These are phyloP conservation scores for Himalopsyche anomala DNA, from an alignment of 2,888 invertebrate genomes.

Conservation along the genomic window DNA sequence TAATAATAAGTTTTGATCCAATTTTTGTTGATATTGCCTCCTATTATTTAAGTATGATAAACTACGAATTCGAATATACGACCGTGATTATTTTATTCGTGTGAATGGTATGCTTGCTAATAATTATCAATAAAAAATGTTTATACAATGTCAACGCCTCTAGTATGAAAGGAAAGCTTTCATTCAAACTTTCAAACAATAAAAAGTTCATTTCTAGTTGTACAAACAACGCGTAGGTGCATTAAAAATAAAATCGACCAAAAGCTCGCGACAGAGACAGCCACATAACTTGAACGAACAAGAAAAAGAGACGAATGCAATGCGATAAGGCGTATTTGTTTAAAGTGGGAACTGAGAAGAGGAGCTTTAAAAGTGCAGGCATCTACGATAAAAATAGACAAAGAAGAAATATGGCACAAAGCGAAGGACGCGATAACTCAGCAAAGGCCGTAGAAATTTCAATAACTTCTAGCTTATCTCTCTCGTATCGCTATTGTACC, in stretches of 20 bases:
- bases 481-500: neutral
- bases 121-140: too few species aligned
- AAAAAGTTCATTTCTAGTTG: neutral
- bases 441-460: slow-evolving; percentile 44
- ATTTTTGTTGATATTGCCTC: too few species aligned
- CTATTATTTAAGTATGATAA: too few species aligned
- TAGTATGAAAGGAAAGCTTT: neutral
- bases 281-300: neutral
- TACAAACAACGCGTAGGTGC: slow-evolving; percentile 20
- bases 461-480: neutral
- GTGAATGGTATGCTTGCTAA: too few species aligned
- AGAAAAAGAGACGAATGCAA: slow-evolving; percentile 1
- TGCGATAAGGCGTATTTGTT: slow-evolving; percentile 40
- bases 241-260: slow-evolving; percentile 26
- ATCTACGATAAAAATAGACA: slow-evolving; percentile 24
- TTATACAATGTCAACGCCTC: too few species aligned
- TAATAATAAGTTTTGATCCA: too few species aligned
- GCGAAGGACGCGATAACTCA: slow-evolving; percentile 44
- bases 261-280: neutral
- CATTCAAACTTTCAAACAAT: slow-evolving; percentile 6
- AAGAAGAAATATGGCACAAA: slow-evolving; percentile 49
- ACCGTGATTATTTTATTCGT: too few species aligned
- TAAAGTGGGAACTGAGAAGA: slow-evolving; percentile 31
- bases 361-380: slow-evolving; percentile 13
- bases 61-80: too few species aligned